phyloP scores from a whole-genome alignment of 2,113 vertebrate species.

The Apteryx owenii region DNA sequence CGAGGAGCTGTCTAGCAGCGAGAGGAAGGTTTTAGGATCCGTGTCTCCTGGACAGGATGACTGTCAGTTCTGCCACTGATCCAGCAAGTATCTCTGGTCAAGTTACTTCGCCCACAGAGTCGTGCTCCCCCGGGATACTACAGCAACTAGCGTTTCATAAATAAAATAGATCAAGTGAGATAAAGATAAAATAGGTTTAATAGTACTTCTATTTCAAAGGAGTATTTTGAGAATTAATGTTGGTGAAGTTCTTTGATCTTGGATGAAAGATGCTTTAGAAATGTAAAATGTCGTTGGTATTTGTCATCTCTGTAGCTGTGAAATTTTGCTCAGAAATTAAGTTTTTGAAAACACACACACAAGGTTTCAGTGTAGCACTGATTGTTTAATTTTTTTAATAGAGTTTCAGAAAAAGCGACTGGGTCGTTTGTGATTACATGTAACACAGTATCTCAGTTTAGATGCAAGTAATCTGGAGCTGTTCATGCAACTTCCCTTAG shows the following conservation, averaged over 20 bases:
- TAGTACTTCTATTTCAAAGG: slow-evolving; percentile 43
- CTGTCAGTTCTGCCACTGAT: neutral
- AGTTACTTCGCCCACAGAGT: slow-evolving; percentile 7
- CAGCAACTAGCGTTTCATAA: slow-evolving; percentile 14
- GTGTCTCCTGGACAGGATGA: neutral
- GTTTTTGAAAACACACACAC: neutral
- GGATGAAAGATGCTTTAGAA: slow-evolving; percentile 71
- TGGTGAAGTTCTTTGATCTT: slow-evolving; percentile 52
- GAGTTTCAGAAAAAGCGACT: neutral
- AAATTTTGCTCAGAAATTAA: slow-evolving; percentile 47
- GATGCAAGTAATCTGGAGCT: neutral
- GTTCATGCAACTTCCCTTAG: neutral
- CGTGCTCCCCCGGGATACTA: neutral
- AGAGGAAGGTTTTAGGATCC: neutral
- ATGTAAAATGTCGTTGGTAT: slow-evolving; percentile 59
- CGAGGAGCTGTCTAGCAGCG: too few relatives aligned
- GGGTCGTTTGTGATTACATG: slow-evolving; percentile 48
- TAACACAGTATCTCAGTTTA: neutral
- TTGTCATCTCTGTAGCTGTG: slow-evolving; percentile 49
- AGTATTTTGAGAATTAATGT: slow-evolving; percentile 44
- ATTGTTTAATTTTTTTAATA: neutral
- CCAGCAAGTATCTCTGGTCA: neutral
- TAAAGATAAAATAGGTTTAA: slow-evolving; percentile 50
- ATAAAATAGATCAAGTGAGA: slow-evolving; percentile 35
- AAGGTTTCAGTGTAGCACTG: neutral